Base-by-base conservation (phyloP, 2,888 invertebrate species). In the Zygothrica quintamaculata region DNA sequence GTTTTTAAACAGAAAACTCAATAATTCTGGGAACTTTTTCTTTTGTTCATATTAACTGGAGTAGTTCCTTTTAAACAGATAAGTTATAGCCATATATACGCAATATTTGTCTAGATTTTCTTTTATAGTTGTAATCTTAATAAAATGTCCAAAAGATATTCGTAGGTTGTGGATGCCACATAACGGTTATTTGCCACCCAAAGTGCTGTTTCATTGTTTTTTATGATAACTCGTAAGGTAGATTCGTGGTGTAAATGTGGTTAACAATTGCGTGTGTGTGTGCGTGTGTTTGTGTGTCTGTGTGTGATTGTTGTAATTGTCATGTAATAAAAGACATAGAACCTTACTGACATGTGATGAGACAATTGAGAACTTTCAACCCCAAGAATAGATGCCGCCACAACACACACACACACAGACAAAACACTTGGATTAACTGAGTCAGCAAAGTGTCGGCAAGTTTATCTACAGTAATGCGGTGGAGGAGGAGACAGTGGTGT, bases 251-350 rank as follows among this genome's bases (percentile, higher is more conserved):
- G 62, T 40, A 55, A 74, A 74, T 74, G 72, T 34, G 65, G 58
- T 36, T 64, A n/a, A n/a, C n/a, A n/a, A n/a, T n/a, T n/a, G n/a
- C n/a, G n/a, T n/a, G n/a, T n/a, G n/a, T n/a, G n/a, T n/a, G n/a
- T n/a, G n/a, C n/a, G 61, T 15, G 12, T 39, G 8, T 16, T 1
- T 8, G 11, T 57, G 43, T 76, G 62, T 71, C 58, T 74, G 78
- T 40, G 64, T 72, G 61, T 65, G 78, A 81, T 82, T 84, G 78
- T 73, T 65, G 81, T 75, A 84, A 82, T 82, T 84, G 81, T 77
- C 84, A 73, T 77, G 71, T 81, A 74, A 84, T 84, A 82, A 82
- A 81, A 80, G 48, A 33, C 43, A 31, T 29, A 40, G 37, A 62
- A 53, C 42, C 62, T 39, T 46, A 33, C 44, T 22, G 50, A 60